Conservation (phyloP, 2,888 invertebrate species). For the Chironomus riparius region DNA sequence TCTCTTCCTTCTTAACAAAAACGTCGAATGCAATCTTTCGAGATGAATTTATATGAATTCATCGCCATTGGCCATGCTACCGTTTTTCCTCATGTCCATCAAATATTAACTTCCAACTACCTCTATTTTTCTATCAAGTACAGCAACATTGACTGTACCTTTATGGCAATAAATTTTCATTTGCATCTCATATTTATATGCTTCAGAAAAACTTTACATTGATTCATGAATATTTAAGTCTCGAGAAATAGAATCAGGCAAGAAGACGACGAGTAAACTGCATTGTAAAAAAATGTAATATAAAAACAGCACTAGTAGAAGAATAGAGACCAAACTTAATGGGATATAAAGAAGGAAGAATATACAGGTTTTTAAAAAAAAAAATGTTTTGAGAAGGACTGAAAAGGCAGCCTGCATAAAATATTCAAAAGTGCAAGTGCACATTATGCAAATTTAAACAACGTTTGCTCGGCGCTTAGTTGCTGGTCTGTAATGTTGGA, state of each 20-base stretch:
- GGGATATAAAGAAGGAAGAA: background rate
- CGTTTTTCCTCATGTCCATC: background rate
- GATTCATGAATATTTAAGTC: background rate
- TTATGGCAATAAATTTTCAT: conserved; percentile 8
- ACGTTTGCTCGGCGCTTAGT: background rate
- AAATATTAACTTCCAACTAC: conserved; percentile 23
- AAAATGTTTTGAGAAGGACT: too few relatives aligned
- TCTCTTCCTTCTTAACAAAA: background rate
- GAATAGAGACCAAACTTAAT: background rate
- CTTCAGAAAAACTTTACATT: background rate
- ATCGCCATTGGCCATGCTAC: background rate
- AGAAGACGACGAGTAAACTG: too few relatives aligned
- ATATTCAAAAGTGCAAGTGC: conserved; percentile 27
- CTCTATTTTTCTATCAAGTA: background rate
- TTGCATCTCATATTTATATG: background rate
- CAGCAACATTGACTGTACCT: background rate
- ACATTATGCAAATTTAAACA: conserved; percentile 24
- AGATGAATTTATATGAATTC: too few relatives aligned
- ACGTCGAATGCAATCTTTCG: background rate
- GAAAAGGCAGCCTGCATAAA: conserved; percentile 17
- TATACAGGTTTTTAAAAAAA: background rate
- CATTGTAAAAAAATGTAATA: too few relatives aligned
- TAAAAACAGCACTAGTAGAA: background rate
- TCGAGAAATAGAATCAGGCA: too few relatives aligned
- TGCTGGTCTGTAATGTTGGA: background rate